Conservation (phyloP, 2,113 vertebrate species). For the Mesitornis unicolor region DNA sequence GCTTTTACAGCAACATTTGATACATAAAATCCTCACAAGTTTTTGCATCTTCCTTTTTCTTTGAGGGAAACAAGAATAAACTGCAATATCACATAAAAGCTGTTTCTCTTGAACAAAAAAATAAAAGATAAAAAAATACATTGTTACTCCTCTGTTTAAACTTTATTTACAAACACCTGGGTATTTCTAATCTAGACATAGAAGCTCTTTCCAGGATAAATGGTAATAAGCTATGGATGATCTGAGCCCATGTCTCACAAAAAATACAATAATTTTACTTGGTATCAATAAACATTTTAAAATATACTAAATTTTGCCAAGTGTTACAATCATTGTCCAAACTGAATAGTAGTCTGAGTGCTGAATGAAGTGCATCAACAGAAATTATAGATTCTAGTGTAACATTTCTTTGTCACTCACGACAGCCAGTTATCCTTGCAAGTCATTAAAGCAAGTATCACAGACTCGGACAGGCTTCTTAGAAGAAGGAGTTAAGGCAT, state of each 20-base stretch:
- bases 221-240: slow-evolving; percentile 68
- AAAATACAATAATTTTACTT: slow-evolving; percentile 79
- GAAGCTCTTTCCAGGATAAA: slow-evolving; percentile 67
- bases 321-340: slow-evolving; percentile 76
- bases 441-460: slow-evolving; percentile 90
- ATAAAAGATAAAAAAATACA: slow-evolving; percentile 84
- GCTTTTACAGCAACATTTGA: slow-evolving; percentile 48
- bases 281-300: slow-evolving; percentile 74
- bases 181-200: slow-evolving; percentile 72
- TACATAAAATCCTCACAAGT: slow-evolving; percentile 55
- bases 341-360: slow-evolving; percentile 75
- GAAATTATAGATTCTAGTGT: slow-evolving; percentile 72
- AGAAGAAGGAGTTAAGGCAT: slow-evolving; percentile 93
- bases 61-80: slow-evolving; percentile 61
- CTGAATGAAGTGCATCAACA: slow-evolving; percentile 81
- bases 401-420: slow-evolving; percentile 30
- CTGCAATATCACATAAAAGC: slow-evolving; percentile 47
- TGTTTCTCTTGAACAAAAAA: slow-evolving; percentile 72
- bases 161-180: slow-evolving; percentile 81
- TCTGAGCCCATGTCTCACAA: slow-evolving; percentile 75
- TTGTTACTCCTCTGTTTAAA: slow-evolving; percentile 78
- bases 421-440: slow-evolving; percentile 83
- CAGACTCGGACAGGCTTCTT: slow-evolving; percentile 98
- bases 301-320: slow-evolving; percentile 74
- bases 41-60: slow-evolving; percentile 53